phyloP scores from a whole-genome alignment of 2,113 vertebrate species.

The Coregonus clupeaformis region DNA sequence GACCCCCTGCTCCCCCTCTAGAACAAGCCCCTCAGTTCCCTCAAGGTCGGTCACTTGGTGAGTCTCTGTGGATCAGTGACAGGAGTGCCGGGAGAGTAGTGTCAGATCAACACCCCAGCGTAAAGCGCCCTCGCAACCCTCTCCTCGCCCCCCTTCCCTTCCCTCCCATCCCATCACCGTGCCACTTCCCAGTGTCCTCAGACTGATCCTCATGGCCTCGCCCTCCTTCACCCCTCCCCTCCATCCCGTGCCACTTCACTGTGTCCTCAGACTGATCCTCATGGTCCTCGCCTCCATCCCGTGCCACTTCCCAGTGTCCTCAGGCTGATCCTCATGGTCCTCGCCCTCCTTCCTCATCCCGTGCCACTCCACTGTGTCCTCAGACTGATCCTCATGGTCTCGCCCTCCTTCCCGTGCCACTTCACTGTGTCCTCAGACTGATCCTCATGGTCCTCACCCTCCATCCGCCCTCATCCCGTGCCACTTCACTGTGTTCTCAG shows the following conservation, averaged over 20 bases:
- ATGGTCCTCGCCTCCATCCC: slow-evolving; percentile 16
- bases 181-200: too few relatives aligned
- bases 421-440: slow-evolving; percentile 16
- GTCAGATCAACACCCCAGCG: slow-evolving; percentile 50
- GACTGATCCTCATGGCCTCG: too few relatives aligned
- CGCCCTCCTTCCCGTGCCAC: neutral
- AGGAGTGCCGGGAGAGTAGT: slow-evolving; percentile 41
- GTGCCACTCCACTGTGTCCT: too few relatives aligned
- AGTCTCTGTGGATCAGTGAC: slow-evolving; percentile 39
- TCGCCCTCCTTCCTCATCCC: too few relatives aligned
- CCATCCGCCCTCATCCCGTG: slow-evolving; percentile 12
- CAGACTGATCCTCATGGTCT: too few relatives aligned
- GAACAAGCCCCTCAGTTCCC: neutral
- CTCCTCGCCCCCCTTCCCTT: too few relatives aligned
- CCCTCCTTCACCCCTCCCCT: too few relatives aligned
- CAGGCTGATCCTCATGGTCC: slow-evolving; percentile 23
- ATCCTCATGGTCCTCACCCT: slow-evolving; percentile 28
- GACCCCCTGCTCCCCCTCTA: neutral
- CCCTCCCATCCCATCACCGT: too few relatives aligned
- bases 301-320: slow-evolving; percentile 17
- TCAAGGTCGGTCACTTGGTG: slow-evolving; percentile 54
- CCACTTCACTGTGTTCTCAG: slow-evolving; percentile 14
- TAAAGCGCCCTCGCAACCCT: slow-evolving; percentile 22
- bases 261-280: slow-evolving; percentile 25
- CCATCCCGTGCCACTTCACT: slow-evolving; percentile 13